Conservation (phyloP, 2,888 invertebrate genomes). For the Ichneumoninae sp. region DNA sequence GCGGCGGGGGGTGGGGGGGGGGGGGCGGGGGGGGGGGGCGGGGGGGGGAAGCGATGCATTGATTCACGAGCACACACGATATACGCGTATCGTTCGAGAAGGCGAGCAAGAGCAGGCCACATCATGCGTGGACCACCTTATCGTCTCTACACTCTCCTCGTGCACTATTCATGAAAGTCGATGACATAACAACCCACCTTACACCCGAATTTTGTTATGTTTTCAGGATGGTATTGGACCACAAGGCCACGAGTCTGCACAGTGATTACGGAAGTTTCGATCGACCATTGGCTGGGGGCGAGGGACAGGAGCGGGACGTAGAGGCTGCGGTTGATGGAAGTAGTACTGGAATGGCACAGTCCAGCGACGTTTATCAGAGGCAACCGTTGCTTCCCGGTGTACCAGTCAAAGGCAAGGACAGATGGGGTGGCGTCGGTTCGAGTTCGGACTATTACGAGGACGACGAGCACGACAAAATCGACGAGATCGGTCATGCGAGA, state of each 20-base stretch:
- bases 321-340: constrained; percentile 84
- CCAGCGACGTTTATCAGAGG: constrained; percentile 86
- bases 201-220: constrained; percentile 40
- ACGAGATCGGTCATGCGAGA: constrained; percentile 78
- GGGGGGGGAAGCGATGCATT: background rate
- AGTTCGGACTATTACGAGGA: constrained; percentile 84
- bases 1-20: too few species aligned
- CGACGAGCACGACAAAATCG: constrained; percentile 85
- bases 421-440: constrained; percentile 84
- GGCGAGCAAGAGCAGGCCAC: background rate
- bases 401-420: constrained; percentile 84
- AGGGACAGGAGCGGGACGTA: constrained; percentile 81
- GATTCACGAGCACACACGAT: background rate
- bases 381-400: constrained; percentile 86
- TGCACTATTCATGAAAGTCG: constrained; percentile 3
- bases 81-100: background rate
- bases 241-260: constrained; percentile 86
- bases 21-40: background rate
- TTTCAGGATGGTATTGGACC: constrained; percentile 88
- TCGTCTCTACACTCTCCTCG: background rate
- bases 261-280: constrained; percentile 88
- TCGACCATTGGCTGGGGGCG: constrained; percentile 81
- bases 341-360: constrained; percentile 83
- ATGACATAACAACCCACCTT: constrained; percentile 19
- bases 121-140: constrained; percentile 16